Conservation (phyloP, 2,888 invertebrate species). For the Drosophila fungiperda region DNA sequence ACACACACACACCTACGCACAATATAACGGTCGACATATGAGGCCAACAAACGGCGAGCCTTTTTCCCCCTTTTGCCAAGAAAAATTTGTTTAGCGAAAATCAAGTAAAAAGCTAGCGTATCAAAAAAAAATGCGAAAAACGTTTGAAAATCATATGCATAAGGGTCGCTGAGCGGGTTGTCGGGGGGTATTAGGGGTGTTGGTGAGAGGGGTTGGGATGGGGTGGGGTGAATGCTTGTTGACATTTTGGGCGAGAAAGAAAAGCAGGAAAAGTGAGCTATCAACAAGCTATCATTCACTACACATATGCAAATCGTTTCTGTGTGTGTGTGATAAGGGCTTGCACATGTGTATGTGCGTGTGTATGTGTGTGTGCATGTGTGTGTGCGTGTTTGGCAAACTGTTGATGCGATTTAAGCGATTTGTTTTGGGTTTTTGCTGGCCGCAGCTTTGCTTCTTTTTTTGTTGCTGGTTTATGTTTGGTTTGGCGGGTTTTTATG, state of each 20-base stretch:
- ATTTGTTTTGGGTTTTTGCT: conserved; percentile 77
- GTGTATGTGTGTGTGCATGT: conserved; percentile 19
- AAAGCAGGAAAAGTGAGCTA: conserved; percentile 70
- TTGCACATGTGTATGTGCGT: conserved; percentile 13
- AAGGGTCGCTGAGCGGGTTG: conserved; percentile 7
- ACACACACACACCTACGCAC: neutral
- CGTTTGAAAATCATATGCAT: conserved; percentile 75
- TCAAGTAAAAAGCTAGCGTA: conserved; percentile 66
- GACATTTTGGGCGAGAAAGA: conserved; percentile 61
- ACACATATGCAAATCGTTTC: conserved; percentile 63
- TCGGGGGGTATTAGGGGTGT: conserved; percentile 11
- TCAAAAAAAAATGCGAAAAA: conserved; percentile 39
- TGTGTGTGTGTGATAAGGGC: conserved; percentile 42
- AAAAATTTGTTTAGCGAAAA: conserved; percentile 70
- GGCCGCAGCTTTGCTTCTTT: conserved; percentile 26
- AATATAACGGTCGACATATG: conserved; percentile 29
- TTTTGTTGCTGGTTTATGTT: conserved; percentile 50
- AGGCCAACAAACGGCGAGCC: conserved; percentile 29
- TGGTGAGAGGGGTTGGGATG: neutral
- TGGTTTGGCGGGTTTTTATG: conserved; percentile 63
- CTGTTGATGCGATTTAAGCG: conserved; percentile 81
- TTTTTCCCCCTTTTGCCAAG: conserved; percentile 58
- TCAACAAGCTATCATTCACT: conserved; percentile 80
- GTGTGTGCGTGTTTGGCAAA: conserved; percentile 66
- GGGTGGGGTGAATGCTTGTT: conserved; percentile 54